Conservation (phyloP, 2,113 vertebrate species). For the Chlamydotis undulata region DNA sequence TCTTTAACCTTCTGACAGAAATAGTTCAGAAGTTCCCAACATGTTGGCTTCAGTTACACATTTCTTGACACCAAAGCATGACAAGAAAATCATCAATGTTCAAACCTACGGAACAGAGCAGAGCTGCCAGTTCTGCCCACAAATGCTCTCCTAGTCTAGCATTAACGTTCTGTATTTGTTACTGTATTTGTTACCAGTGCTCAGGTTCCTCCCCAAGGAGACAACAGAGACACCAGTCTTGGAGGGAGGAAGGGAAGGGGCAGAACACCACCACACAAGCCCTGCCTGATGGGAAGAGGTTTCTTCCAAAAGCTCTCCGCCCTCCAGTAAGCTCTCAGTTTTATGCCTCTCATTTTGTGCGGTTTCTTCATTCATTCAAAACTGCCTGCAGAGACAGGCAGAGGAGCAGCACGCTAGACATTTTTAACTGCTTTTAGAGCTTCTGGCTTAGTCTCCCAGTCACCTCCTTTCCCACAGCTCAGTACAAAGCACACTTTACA, state of each 20-base stretch:
- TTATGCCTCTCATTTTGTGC: not conserved
- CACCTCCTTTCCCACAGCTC: constrained; percentile 2
- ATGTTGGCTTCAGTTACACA: accelerated
- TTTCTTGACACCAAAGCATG: not conserved
- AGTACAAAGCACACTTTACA: constrained; percentile 26
- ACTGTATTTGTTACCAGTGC: not conserved
- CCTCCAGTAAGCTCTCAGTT: not conserved
- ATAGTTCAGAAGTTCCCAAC: not conserved
- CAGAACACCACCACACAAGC: not conserved
- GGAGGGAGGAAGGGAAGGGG: not conserved
- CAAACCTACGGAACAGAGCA: accelerated
- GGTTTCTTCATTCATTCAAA: not conserved
- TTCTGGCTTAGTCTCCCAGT: not conserved
- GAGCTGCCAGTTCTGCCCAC: not conserved
- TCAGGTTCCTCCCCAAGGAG: not conserved
- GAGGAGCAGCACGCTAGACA: not conserved
- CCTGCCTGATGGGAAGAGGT: not conserved
- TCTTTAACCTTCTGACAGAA: not conserved
- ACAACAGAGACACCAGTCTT: no score
- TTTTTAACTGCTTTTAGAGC: not conserved
- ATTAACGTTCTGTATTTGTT: not conserved
- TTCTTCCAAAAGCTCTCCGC: not conserved
- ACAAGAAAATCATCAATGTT: not conserved
- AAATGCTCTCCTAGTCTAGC: not conserved
- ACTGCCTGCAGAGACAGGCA: not conserved